A percentile compares a stretch with the other conserved stretches of the same genome.
Conservation (phyloP, 2,888 invertebrate species). For the Gortyna flavago region DNA sequence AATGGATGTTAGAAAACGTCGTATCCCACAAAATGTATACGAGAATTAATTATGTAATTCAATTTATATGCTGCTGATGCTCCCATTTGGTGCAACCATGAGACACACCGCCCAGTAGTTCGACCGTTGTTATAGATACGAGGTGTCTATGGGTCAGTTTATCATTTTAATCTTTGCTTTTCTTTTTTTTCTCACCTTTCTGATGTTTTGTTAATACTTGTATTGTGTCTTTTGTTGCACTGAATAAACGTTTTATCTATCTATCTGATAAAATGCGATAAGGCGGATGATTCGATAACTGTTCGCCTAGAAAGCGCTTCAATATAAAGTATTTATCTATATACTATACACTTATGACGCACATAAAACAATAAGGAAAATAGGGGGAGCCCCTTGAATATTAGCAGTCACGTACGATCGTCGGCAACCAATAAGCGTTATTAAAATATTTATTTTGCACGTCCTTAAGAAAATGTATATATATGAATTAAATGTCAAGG, state of each 20-base stretch:
- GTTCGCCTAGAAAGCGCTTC: conserved; percentile 22
- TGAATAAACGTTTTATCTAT: too few species aligned
- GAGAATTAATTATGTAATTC: conserved; percentile 22
- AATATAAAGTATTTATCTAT: conserved; percentile 29
- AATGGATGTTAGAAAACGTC: neutral
- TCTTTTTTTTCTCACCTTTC: too few species aligned
- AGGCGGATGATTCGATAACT: conserved; percentile 31
- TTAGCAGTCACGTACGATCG: conserved; percentile 10
- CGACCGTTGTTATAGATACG: too few species aligned
- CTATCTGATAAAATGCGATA: conserved; percentile 36
- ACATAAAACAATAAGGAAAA: conserved; percentile 40
- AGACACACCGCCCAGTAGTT: too few species aligned
- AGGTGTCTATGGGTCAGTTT: too few species aligned
- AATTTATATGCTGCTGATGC: conserved; percentile 18
- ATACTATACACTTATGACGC: conserved; percentile 36
- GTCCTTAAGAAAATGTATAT: conserved; percentile 20
- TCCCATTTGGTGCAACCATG: too few species aligned
- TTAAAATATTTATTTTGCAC: conserved; percentile 42
- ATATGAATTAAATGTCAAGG: conserved; percentile 39
- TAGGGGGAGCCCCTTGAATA: conserved; percentile 35
- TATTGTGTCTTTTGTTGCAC: too few species aligned
- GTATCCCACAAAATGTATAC: conserved; percentile 2
- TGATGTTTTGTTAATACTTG: too few species aligned
- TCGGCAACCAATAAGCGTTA: conserved; percentile 14
- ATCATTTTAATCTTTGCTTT: too few species aligned